phyloP scores from a whole-genome alignment of 1,140 invertebrate species.

The Theocolax elegans region DNA sequence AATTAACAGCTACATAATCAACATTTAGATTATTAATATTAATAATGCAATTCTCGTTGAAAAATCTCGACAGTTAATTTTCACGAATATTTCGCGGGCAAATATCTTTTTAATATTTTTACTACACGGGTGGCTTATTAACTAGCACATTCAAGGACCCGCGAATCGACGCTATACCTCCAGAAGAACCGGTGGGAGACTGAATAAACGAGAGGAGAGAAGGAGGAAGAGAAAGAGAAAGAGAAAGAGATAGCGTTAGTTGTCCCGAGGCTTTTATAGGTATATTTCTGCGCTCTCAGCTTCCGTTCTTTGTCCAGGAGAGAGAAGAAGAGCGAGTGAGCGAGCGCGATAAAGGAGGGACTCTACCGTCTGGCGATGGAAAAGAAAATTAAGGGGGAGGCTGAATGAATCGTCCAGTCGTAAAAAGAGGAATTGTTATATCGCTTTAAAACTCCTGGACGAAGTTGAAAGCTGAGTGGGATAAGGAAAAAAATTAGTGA shows the following conservation, averaged over 20 bases:
- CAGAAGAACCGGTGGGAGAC: not conserved
- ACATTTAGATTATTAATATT: too few relatives aligned
- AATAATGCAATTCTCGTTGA: too few relatives aligned
- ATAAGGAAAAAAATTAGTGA: too few relatives aligned
- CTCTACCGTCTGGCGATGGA: not conserved
- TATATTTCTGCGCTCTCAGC: not conserved
- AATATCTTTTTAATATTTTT: too few relatives aligned
- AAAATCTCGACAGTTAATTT: too few relatives aligned
- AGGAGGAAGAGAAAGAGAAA: not conserved
- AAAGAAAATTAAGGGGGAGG: constrained; percentile 29
- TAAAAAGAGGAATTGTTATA: constrained; percentile 27
- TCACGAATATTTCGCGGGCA: too few relatives aligned
- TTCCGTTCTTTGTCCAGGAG: constrained; percentile 21
- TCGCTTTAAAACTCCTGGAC: constrained; percentile 1
- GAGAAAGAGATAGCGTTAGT: not conserved
- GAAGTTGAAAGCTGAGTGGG: too few relatives aligned
- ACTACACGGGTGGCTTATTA: too few relatives aligned
- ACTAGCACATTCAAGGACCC: too few relatives aligned
- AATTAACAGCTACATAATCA: too few relatives aligned
- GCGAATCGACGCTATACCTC: too few relatives aligned
- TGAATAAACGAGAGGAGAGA: not conserved
- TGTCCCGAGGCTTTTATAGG: too few relatives aligned
- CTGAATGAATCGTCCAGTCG: constrained; percentile 13
- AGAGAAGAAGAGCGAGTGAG: not conserved
- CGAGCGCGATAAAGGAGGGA: not conserved